Evolutionary conservation across 2,888 invertebrate species (phyloP).

Genomic region (Coecobrya sp.): DNA sequence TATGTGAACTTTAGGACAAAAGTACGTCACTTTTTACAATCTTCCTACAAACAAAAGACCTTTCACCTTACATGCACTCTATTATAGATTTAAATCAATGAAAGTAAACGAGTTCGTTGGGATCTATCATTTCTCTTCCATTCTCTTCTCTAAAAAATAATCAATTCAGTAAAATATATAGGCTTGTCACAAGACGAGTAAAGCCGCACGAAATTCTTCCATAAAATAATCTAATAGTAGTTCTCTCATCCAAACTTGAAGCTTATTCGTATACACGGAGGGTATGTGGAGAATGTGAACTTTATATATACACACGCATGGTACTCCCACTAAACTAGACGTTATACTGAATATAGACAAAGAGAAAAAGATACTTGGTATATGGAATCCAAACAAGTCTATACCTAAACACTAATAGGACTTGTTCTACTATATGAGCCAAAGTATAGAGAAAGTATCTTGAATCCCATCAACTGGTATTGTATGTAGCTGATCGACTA

Average conservation of each 20-base stretch:
- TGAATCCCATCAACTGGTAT: background rate
- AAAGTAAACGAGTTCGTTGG: background rate
- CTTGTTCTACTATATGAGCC: background rate
- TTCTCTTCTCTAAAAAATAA: constrained; percentile 11
- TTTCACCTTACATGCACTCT: constrained; percentile 54
- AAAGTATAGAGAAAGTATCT: background rate
- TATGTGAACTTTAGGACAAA: background rate
- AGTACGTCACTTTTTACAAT: background rate
- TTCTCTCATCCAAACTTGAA: background rate
- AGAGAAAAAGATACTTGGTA: no score
- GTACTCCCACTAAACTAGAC: no score
- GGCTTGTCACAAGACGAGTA: background rate
- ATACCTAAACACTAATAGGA: background rate
- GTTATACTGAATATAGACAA: no score
- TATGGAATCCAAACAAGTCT: no score
- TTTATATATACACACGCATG: no score
- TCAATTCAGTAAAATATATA: constrained; percentile 26
- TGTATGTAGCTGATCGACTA: constrained; percentile 7
- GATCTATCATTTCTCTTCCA: background rate
- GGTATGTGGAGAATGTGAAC: no score
- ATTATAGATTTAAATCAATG: constrained; percentile 24
- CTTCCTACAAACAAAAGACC: background rate
- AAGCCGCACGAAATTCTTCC: background rate
- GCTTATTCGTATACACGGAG: background rate
- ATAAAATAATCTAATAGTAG: constrained; percentile 37